Evolutionary conservation across 30 jellyfish, hydroid and myxozoan species (phyloP).

Genomic region (Chironex yamaguchii): DNA sequence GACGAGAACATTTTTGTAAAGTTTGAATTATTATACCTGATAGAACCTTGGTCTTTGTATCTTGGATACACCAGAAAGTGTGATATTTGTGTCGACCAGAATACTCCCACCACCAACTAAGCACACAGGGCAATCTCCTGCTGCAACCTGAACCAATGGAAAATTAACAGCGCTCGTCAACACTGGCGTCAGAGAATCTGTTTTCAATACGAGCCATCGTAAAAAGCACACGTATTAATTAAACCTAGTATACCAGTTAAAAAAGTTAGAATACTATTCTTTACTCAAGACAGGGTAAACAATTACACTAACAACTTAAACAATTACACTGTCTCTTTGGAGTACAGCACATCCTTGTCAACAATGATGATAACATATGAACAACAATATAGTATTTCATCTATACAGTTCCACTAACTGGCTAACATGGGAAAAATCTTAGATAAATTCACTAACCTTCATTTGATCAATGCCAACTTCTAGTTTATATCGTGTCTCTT

Average conservation of each 20-base stretch:
- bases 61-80: conserved; percentile 52
- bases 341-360: background rate
- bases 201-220: too few species aligned
- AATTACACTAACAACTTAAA: background rate
- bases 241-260: too few species aligned
- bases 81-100: conserved; percentile 14
- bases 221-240: too few species aligned
- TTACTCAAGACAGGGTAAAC: too few species aligned
- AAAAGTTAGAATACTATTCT: too few species aligned
- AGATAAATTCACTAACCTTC: conserved; percentile 29
- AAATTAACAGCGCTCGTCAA: too few species aligned
- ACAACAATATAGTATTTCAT: too few species aligned
- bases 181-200: too few species aligned
- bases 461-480: conserved; percentile 69
- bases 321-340: background rate
- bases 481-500: conserved; percentile 1
- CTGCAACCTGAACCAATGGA: conserved; percentile 34
- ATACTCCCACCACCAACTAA: conserved; percentile 85
- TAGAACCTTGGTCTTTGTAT: conserved; percentile 44
- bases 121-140: conserved; percentile 56
- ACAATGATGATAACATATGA: too few species aligned
- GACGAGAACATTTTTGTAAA: too few species aligned
- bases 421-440: too few species aligned
- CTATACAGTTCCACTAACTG: too few species aligned
- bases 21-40: conserved; percentile 53